Evolutionary conservation across 2,888 invertebrate species (phyloP).

Genomic region (Plebejus anna): DNA sequence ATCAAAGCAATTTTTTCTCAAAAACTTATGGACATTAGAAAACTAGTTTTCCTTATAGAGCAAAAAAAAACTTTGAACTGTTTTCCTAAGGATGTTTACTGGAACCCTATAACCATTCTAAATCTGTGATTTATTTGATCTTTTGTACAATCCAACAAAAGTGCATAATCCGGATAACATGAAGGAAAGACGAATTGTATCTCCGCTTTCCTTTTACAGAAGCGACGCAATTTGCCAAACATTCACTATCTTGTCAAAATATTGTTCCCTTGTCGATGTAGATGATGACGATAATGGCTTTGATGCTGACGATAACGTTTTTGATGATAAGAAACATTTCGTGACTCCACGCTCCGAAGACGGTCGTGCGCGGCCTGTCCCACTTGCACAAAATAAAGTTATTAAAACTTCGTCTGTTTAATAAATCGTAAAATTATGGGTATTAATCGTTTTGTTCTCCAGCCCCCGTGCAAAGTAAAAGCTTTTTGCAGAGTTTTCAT

Average conservation of each 20-base stretch:
- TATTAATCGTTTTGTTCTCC: background rate
- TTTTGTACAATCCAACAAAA: background rate
- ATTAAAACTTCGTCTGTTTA: constrained; percentile 25
- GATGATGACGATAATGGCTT: constrained; percentile 5
- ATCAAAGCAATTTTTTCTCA: no score
- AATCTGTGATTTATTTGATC: background rate
- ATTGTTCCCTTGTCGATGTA: background rate
- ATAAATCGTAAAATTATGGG: constrained; percentile 17
- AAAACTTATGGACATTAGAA: no score
- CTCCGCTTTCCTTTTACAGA: background rate
- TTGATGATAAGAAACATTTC: constrained; percentile 24
- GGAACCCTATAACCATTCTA: no score
- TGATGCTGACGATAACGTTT: constrained; percentile 1
- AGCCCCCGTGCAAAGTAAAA: constrained; percentile 2
- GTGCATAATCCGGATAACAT: background rate
- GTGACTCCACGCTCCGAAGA: constrained; percentile 17
- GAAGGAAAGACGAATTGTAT: background rate
- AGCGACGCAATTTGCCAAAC: background rate
- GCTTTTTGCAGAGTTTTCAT: background rate
- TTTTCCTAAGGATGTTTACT: no score
- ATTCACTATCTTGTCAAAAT: background rate
- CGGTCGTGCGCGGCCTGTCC: constrained; percentile 12
- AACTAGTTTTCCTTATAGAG: no score
- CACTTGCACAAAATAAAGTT: background rate
- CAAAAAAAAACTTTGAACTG: no score